Conservation (phyloP, 2,888 invertebrate species). For the Thyatira batis region DNA sequence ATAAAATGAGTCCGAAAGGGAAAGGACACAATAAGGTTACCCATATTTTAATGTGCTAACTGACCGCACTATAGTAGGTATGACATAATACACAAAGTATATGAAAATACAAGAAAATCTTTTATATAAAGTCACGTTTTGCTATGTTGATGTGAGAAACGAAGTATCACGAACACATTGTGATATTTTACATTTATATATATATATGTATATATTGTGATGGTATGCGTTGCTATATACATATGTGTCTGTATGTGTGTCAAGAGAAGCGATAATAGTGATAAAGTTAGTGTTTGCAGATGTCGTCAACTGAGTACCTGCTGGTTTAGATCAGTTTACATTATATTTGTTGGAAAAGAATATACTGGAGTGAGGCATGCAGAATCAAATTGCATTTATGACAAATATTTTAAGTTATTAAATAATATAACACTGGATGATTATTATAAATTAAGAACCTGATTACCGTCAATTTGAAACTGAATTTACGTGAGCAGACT, state of each 20-base stretch:
- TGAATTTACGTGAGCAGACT: too few relatives aligned
- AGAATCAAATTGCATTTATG: not conserved
- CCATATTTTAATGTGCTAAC: not conserved
- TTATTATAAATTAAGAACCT: too few relatives aligned
- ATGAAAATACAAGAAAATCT: constrained; percentile 11
- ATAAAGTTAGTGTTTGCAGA: constrained; percentile 15
- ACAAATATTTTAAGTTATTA: too few relatives aligned
- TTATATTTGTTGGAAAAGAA: not conserved
- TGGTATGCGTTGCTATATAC: constrained; percentile 5
- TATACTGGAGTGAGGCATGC: not conserved
- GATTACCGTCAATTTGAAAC: too few relatives aligned
- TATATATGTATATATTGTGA: constrained; percentile 13
- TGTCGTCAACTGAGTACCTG: constrained; percentile 6
- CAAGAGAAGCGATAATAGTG: constrained; percentile 21
- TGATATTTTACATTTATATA: constrained; percentile 11
- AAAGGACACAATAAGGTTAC: constrained; percentile 1
- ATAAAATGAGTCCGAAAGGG: not conserved
- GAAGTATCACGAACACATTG: constrained; percentile 38
- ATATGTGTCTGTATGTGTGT: constrained; percentile 18
- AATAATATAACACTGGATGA: too few relatives aligned
- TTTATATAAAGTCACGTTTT: constrained; percentile 41
- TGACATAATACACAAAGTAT: constrained; percentile 2
- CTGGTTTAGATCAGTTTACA: not conserved
- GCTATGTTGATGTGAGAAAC: constrained; percentile 33
- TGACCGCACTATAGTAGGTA: not conserved